Conservation (phyloP, 2,797 vertebrate species). For the Dendrocincla tyrannina region DNA sequence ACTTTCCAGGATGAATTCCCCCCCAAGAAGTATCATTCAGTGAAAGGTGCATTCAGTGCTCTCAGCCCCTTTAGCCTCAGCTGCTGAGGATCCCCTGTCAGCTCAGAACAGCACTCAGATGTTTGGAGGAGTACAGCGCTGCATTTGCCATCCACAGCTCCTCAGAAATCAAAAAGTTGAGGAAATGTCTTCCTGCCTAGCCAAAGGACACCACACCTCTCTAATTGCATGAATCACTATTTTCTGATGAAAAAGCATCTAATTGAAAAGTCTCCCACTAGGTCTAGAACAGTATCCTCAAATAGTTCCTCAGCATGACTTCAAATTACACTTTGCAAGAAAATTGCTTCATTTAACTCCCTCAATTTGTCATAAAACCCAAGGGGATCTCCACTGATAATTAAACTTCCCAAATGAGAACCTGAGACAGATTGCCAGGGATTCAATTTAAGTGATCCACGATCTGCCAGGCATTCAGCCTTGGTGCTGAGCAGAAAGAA, state of each 20-base stretch:
- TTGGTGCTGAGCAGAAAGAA: not conserved
- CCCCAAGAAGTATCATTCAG: not conserved
- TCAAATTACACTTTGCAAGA: not conserved
- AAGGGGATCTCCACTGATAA: not conserved
- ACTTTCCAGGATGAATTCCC: not conserved
- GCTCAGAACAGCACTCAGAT: not conserved
- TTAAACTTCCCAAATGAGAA: not conserved
- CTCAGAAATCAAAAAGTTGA: not conserved
- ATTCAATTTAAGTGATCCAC: not conserved
- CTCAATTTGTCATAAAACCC: not conserved
- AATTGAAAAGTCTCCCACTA: not conserved
- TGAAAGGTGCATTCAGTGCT: accelerated
- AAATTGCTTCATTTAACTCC: slow-evolving; percentile 15
- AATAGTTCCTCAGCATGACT: not conserved
- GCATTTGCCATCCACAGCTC: not conserved
- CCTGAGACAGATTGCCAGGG: not conserved
- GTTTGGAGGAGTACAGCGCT: not conserved
- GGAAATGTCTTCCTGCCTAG: not conserved
- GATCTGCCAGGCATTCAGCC: not conserved
- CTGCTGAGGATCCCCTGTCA: not conserved
- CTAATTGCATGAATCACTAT: not conserved
- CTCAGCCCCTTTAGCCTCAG: not conserved
- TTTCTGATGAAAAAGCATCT: not conserved
- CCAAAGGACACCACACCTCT: not conserved
- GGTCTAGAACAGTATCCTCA: not conserved